phyloP scores from a whole-genome alignment of 2,797 vertebrate genomes.

The Enteromius trimaculatus region DNA sequence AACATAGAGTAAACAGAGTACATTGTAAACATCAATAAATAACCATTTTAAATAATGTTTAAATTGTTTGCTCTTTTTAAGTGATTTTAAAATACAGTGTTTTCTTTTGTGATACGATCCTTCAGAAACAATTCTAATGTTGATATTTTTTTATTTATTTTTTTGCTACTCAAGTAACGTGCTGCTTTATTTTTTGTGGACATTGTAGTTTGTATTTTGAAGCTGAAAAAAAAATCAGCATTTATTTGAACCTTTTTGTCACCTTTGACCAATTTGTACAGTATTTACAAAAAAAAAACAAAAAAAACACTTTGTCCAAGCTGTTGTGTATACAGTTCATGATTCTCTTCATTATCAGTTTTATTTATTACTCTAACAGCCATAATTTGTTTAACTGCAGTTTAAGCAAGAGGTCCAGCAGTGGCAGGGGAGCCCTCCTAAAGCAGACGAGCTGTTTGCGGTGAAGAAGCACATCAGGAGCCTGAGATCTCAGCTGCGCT shows the following conservation, averaged over 20 bases:
- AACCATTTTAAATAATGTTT: background rate
- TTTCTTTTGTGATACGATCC: background rate
- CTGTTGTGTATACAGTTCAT: background rate
- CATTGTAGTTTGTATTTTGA: background rate
- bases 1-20: background rate
- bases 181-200: background rate
- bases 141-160: background rate
- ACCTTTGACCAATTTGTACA: background rate
- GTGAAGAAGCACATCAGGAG: conserved; percentile 79
- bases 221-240: background rate
- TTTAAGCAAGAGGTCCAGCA: conserved; percentile 74
- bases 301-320: too few species aligned
- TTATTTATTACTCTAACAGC: background rate
- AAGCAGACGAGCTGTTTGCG: conserved; percentile 70
- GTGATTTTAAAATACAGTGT: background rate
- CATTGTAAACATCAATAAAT: background rate
- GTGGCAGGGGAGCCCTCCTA: conserved; percentile 72
- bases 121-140: background rate
- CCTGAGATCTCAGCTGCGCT: conserved; percentile 76
- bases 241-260: background rate
- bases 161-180: background rate
- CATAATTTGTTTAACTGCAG: conserved; percentile 59
- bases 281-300: too few species aligned
- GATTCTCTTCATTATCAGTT: background rate
- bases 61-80: background rate